Evolutionary conservation across 2,888 invertebrate species (phyloP).

Genomic region (Xylota segnis): DNA sequence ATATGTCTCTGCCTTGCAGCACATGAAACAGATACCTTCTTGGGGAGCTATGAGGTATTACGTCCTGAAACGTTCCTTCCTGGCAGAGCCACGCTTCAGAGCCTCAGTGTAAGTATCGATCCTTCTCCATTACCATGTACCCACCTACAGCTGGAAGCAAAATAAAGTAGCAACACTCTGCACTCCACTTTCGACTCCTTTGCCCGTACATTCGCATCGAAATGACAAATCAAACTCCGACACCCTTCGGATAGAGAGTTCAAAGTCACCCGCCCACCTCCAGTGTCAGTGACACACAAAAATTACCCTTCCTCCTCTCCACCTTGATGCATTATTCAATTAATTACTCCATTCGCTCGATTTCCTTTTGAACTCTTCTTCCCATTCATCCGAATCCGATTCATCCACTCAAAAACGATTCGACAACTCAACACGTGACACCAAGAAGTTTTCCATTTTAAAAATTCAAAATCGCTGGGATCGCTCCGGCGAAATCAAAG

Average conservation of each 20-base stretch:
- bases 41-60: too few relatives aligned
- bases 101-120: too few relatives aligned
- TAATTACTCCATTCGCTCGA: constrained; percentile 30
- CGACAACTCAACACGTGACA: constrained; percentile 29
- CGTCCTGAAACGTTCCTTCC: too few relatives aligned
- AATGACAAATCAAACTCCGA: neutral
- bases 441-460: constrained; percentile 43
- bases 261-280: neutral
- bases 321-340: constrained; percentile 31
- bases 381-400: constrained; percentile 8
- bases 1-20: too few relatives aligned
- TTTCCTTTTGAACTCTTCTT: neutral
- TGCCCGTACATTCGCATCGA: neutral
- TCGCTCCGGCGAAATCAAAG: constrained; percentile 31
- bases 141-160: too few relatives aligned
- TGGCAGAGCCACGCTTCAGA: too few relatives aligned
- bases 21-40: too few relatives aligned
- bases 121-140: too few relatives aligned
- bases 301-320: neutral
- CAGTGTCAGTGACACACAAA: neutral
- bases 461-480: constrained; percentile 57
- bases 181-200: too few relatives aligned
- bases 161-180: too few relatives aligned
- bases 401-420: constrained; percentile 8
- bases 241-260: constrained; percentile 14